These are phyloP conservation scores for Gymnoscopelus microlampas DNA, from an alignment of 2,797 vertebrate genomes.

Conservation along the genomic window DNA sequence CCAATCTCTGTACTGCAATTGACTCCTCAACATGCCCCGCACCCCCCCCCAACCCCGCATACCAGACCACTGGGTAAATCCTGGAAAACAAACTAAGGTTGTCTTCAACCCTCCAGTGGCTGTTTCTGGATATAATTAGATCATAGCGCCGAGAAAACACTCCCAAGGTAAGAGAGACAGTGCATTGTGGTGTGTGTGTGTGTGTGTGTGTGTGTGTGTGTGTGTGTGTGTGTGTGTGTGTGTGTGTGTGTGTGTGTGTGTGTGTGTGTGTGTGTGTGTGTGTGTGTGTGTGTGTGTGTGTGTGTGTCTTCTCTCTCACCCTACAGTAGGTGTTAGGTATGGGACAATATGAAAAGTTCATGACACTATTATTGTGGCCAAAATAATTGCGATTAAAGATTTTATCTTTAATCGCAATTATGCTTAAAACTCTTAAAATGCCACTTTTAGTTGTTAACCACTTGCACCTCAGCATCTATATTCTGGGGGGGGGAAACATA, in stretches of 20 bases:
- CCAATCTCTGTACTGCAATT: slow-evolving; percentile 30
- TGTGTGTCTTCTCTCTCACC: not conserved
- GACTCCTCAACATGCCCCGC: slow-evolving; percentile 15
- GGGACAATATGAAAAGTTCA: too few relatives aligned
- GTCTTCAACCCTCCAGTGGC: slow-evolving; percentile 10
- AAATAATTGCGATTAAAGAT: too few relatives aligned
- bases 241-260: too few relatives aligned
- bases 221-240: not conserved
- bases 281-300: slow-evolving; percentile 5
- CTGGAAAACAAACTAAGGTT: slow-evolving; percentile 20
- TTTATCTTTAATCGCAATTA: too few relatives aligned
- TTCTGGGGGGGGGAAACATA: too few relatives aligned
- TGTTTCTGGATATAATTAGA: slow-evolving; percentile 16
- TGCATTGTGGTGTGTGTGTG: too few relatives aligned
- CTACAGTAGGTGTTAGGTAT: too few relatives aligned
- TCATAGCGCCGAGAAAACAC: slow-evolving; percentile 8
- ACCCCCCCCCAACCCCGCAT: slow-evolving; percentile 16
- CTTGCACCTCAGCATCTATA: too few relatives aligned
- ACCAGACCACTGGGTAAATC: slow-evolving; percentile 31
- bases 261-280: slow-evolving; percentile 5
- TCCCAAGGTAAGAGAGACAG: not conserved
- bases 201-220: too few relatives aligned
- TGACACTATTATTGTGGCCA: too few relatives aligned
- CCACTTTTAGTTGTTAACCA: too few relatives aligned
- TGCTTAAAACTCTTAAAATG: too few relatives aligned